These are phyloP conservation scores for Coryphaenoides rupestris DNA, from an alignment of 2,113 vertebrate species.

Conservation along the genomic window DNA sequence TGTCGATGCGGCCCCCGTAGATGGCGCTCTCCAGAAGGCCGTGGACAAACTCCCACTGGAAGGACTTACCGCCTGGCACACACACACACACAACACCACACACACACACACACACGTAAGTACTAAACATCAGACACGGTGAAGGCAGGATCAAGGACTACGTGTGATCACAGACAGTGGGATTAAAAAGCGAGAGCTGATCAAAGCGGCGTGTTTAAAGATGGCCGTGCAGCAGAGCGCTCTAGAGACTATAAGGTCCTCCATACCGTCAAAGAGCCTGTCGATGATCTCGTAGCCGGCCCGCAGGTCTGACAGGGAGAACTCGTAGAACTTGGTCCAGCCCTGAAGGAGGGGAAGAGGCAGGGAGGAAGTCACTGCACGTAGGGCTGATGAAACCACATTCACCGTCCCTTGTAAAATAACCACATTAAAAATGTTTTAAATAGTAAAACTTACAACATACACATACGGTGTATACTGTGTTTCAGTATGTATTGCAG, in stretches of 20 bases:
- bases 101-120: not conserved
- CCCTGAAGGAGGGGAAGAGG: conserved; percentile 70
- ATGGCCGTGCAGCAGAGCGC: conserved; percentile 1
- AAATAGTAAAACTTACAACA: too few species aligned
- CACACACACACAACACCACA: not conserved
- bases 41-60: conserved; percentile 93
- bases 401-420: too few species aligned
- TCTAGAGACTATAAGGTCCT: not conserved
- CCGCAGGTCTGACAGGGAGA: conserved; percentile 93
- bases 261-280: conserved; percentile 88
- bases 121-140: not conserved
- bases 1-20: conserved; percentile 94
- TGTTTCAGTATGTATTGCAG: too few species aligned
- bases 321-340: conserved; percentile 99
- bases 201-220: conserved; percentile 9
- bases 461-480: too few species aligned
- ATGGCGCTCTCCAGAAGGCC: conserved; percentile 93
- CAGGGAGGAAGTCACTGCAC: not conserved
- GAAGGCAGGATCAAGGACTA: too few species aligned
- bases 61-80: conserved; percentile 75
- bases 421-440: too few species aligned
- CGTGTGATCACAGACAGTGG: too few species aligned
- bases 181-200: conserved; percentile 15
- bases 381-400: too few species aligned
- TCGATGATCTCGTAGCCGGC: conserved; percentile 94